These are phyloP conservation scores for Pocillopora verrucosa DNA, from an alignment of 64 coral and sea anemone species.

Conservation along the genomic window DNA sequence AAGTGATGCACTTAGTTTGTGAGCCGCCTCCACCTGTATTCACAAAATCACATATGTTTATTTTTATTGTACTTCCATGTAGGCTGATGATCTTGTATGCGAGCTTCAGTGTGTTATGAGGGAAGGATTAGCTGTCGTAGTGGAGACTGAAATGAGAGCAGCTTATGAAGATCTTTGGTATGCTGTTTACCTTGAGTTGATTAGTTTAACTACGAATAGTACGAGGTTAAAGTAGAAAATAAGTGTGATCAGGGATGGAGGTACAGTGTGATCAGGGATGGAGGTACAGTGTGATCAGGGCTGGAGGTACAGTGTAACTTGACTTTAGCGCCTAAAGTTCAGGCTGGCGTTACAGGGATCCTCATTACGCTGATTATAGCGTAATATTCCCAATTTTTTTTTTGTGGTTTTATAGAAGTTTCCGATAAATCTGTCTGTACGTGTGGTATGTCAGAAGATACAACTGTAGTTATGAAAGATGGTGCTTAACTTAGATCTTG, in stretches of 20 bases:
- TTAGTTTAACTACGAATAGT: not conserved
- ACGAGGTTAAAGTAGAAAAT: too few relatives aligned
- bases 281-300: not conserved
- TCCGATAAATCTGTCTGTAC: too few relatives aligned
- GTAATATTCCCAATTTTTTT: too few relatives aligned
- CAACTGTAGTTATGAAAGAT: too few relatives aligned
- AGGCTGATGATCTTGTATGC: constrained; percentile 99
- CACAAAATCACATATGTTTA: not conserved
- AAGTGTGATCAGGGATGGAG: not conserved
- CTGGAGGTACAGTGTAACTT: too few relatives aligned
- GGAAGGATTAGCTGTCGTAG: constrained; percentile 81
- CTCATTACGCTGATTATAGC: not conserved
- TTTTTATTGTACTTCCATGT: not conserved
- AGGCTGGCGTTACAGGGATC: not conserved
- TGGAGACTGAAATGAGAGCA: constrained; percentile 94
- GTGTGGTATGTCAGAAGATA: too few relatives aligned
- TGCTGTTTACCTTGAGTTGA: not conserved
- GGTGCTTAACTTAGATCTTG: too few relatives aligned
- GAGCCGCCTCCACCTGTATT: too few relatives aligned
- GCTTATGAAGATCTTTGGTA: constrained; percentile 96
- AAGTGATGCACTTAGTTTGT: too few relatives aligned
- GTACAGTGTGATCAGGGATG: not conserved
- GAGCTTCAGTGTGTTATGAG: constrained; percentile 94
- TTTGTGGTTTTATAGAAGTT: too few relatives aligned
- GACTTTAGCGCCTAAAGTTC: not conserved